Evolutionary conservation across 2,888 invertebrate species (phyloP).

Genomic region (Drosophila anomalata): DNA sequence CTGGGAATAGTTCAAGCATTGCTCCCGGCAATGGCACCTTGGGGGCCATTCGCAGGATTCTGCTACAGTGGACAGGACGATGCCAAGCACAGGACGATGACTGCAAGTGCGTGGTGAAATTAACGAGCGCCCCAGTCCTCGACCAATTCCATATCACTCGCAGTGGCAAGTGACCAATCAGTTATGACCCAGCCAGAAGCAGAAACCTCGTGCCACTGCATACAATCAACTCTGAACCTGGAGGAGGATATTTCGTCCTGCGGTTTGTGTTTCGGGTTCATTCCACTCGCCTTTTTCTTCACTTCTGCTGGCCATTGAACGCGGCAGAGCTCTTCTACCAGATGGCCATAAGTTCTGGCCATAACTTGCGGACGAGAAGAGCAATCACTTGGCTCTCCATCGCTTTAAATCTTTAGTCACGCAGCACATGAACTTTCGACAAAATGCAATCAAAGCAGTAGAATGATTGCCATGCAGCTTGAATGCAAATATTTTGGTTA

Average conservation of each 20-base stretch:
- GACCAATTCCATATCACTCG: conserved; percentile 5
- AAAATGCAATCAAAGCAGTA: conserved; percentile 15
- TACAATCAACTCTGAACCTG: conserved; percentile 76
- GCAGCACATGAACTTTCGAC: conserved; percentile 2
- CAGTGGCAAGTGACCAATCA: conserved; percentile 62
- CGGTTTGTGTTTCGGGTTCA: conserved; percentile 58
- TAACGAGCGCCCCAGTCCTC: conserved; percentile 42
- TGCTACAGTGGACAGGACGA: conserved; percentile 29
- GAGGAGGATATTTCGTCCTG: conserved; percentile 49
- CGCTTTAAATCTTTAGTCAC: conserved; percentile 31
- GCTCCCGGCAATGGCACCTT: conserved; percentile 45
- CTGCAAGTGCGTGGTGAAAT: conserved; percentile 52
- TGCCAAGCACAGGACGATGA: conserved; percentile 50
- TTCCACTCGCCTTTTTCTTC: conserved; percentile 45
- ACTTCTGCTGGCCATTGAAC: conserved; percentile 57
- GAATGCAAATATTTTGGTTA: conserved; percentile 31
- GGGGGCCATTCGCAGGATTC: conserved; percentile 30
- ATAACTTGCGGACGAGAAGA: conserved; percentile 1
- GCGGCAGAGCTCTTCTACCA: conserved; percentile 60
- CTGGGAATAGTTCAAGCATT: conserved; percentile 36
- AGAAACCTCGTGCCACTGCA: conserved; percentile 57
- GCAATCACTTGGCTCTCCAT: conserved; percentile 15
- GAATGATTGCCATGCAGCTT: conserved; percentile 26
- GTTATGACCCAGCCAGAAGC: conserved; percentile 56
- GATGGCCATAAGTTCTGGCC: conserved; percentile 45